Conservation (phyloP, 2,113 vertebrate genomes). For the Talpa occidentalis region DNA sequence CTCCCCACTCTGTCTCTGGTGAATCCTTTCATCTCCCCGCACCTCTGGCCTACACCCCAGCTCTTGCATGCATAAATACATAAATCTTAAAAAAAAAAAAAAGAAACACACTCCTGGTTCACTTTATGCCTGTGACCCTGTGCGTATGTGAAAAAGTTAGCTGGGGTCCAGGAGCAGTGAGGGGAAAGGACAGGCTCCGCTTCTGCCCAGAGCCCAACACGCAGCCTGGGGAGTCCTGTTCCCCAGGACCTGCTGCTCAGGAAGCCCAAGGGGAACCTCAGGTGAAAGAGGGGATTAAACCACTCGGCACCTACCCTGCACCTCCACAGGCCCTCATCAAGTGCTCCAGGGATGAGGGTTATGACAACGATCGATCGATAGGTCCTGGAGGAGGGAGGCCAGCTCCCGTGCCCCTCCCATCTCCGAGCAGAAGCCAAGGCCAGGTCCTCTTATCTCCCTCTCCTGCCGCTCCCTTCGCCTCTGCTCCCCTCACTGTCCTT, state of each 20-base stretch:
- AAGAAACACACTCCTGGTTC: background rate
- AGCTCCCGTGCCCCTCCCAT: background rate
- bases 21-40: no score
- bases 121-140: background rate
- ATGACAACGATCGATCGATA: no score
- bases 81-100: no score
- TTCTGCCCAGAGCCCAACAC: background rate
- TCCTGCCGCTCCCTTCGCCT: background rate
- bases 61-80: no score
- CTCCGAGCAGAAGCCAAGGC: background rate
- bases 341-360: background rate
- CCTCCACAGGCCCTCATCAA: background rate
- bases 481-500: slow-evolving; percentile 67
- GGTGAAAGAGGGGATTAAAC: background rate
- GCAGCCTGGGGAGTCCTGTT: background rate
- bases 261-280: background rate
- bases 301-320: background rate
- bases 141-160: no score
- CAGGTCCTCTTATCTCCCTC: slow-evolving; percentile 77
- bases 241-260: background rate
- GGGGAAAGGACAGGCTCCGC: background rate
- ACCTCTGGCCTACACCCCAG: no score
- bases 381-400: background rate
- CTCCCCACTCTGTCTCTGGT: no score
- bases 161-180: background rate